Evolutionary conservation across 2,797 vertebrate genomes (phyloP), one percentile per base, ranked within the genome.

Genomic region (Mormyrops boulengeri): DNA sequence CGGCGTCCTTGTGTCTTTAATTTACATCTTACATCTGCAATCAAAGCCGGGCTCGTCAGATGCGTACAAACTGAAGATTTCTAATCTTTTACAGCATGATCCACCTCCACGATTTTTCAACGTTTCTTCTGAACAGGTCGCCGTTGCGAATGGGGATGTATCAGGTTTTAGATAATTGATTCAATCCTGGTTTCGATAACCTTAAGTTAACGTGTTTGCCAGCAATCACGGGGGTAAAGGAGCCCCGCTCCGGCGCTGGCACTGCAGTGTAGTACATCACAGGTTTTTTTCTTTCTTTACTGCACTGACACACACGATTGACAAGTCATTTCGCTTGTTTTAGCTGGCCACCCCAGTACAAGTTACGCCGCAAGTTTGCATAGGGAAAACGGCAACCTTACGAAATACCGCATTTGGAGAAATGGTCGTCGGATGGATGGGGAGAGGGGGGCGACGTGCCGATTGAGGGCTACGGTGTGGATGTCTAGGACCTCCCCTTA

Each of bases 201-300:
- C 53, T 38, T 49, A 88, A 90, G 66, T 90, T 90, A 53, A 88
- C 38, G 19, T 57, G 89, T 55, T 53, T 87, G 66, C 66, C 85
- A 90, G 44, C 38, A 8, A 84, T 60, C 69, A 84, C 22, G 47
- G 69, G 52, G 73, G 47, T 55, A 82, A 77, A 44, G 9, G 77
- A 49, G 47, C 82, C 44, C 14, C 38, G 82, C 82, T 85, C n/a
- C 41, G 38, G 44, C 92, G 94, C 93, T 49, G 94, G 93, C 94
- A 96, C 96, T 97, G 96, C 96, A 94, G 96, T 95, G 95, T 94
- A 94, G 95, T 96, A 94, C 95, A 96, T 96, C 95, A 95, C 88
- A 93, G 90, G 12, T 73, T 73, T 73, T 69, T 69, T 19, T 34
- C 8, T 38, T 38, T 5, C 93, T 90, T 90, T 91, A 92, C 91